Evolutionary conservation across 2,888 invertebrate genomes (phyloP).

Genomic region (Trichogramma evanescens): DNA sequence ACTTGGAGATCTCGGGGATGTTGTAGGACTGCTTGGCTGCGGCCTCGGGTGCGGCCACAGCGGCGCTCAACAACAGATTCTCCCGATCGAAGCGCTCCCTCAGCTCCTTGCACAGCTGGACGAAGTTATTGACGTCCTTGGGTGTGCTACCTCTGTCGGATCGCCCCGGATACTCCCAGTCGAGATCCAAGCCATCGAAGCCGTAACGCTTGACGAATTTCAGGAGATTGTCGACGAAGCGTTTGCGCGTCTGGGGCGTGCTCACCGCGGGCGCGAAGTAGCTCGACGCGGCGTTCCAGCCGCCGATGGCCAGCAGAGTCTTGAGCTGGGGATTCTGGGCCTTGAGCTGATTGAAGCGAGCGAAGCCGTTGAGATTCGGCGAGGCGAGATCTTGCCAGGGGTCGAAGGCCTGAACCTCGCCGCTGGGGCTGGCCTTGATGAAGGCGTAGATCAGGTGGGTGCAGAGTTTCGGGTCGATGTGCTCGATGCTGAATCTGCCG

Average conservation of each 20-base stretch:
- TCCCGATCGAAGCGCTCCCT: slow-evolving; percentile 51
- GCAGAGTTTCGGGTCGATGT: slow-evolving; percentile 62
- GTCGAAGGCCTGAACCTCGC: slow-evolving; percentile 54
- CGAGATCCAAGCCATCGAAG: slow-evolving; percentile 67
- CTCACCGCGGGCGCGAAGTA: slow-evolving; percentile 58
- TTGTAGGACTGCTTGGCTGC: slow-evolving; percentile 55
- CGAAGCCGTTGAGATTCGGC: slow-evolving; percentile 44
- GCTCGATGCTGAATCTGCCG: slow-evolving; percentile 60
- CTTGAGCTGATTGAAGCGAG: slow-evolving; percentile 53
- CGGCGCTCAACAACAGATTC: slow-evolving; percentile 35
- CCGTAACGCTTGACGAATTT: slow-evolving; percentile 51
- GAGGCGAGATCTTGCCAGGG: slow-evolving; percentile 52
- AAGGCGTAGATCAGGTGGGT: slow-evolving; percentile 70
- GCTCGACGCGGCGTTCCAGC: slow-evolving; percentile 61
- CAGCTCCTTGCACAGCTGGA: slow-evolving; percentile 52
- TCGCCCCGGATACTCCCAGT: slow-evolving; percentile 66
- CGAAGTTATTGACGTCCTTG: slow-evolving; percentile 50
- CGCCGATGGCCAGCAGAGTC: slow-evolving; percentile 61
- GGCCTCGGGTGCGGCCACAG: slow-evolving; percentile 52
- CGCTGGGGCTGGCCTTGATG: slow-evolving; percentile 55
- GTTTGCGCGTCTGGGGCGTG: slow-evolving; percentile 41
- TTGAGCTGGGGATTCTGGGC: slow-evolving; percentile 51
- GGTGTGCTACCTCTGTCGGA: slow-evolving; percentile 54
- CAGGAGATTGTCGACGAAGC: slow-evolving; percentile 55
- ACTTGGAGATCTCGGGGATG: slow-evolving; percentile 54